Conservation (phyloP, 2,797 vertebrate species). For the Coranthus polyacanthus region DNA sequence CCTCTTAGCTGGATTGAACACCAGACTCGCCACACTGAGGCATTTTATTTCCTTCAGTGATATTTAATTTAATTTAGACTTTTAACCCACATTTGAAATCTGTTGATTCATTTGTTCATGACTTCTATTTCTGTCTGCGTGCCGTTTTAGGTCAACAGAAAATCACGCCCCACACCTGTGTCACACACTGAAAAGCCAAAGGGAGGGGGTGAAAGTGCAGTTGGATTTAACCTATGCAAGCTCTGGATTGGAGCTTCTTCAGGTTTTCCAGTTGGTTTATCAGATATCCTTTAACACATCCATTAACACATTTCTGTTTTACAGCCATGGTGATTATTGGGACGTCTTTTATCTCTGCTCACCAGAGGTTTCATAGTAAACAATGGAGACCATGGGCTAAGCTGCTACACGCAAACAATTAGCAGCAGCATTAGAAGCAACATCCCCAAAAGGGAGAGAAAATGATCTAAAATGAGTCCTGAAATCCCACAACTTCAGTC, state of each 20-base stretch:
- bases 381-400: conserved; percentile 26
- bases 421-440: conserved; percentile 7
- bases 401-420: conserved; percentile 43
- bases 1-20: too few relatives aligned
- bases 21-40: too few relatives aligned
- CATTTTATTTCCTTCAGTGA: too few relatives aligned
- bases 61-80: too few relatives aligned
- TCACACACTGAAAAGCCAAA: too few relatives aligned
- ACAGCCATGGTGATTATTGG: conserved; percentile 38
- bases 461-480: conserved; percentile 29
- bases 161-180: too few relatives aligned
- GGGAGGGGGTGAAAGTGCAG: too few relatives aligned
- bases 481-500: conserved; percentile 1
- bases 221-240: conserved; percentile 17
- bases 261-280: conserved; percentile 49
- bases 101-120: too few relatives aligned
- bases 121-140: too few relatives aligned
- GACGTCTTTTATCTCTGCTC: conserved; percentile 46
- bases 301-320: conserved; percentile 20
- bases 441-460: conserved; percentile 41
- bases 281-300: conserved; percentile 32
- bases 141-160: too few relatives aligned
- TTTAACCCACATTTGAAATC: too few relatives aligned
- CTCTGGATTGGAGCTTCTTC: conserved; percentile 10
- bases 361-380: conserved; percentile 45